phyloP scores from a whole-genome alignment of 2,888 invertebrate genomes.

The Brachyopa scutellaris region DNA sequence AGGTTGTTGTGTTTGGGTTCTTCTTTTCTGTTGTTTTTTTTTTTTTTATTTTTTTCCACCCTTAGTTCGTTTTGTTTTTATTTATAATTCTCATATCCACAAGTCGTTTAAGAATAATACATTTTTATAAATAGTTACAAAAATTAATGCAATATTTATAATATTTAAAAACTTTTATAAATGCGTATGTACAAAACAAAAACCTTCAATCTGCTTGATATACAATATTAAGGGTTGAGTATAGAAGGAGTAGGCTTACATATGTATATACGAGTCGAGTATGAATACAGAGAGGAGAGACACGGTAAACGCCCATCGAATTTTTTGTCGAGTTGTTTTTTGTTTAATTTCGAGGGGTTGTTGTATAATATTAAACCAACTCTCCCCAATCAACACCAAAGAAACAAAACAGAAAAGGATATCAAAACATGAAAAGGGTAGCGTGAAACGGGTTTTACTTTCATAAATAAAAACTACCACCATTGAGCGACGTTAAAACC shows the following conservation, averaged over 20 bases:
- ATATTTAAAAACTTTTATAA: constrained; percentile 1
- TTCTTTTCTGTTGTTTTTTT: constrained; percentile 64
- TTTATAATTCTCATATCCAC: neutral
- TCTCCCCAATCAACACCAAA: constrained; percentile 14
- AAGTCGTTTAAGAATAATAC: constrained; percentile 10
- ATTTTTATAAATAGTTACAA: constrained; percentile 2
- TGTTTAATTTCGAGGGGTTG: constrained; percentile 20
- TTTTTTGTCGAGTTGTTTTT: constrained; percentile 8
- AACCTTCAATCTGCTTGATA: neutral
- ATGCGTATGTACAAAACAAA: constrained; percentile 13
- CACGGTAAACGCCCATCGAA: constrained; percentile 54
- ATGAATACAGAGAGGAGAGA: constrained; percentile 18
- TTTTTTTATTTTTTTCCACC: constrained; percentile 67
- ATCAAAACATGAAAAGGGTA: constrained; percentile 20
- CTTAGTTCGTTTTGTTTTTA: constrained; percentile 7
- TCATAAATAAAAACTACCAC: constrained; percentile 34
- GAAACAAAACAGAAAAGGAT: neutral
- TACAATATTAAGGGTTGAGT: constrained; percentile 1
- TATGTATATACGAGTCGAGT: neutral
- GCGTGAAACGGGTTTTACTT: constrained; percentile 15
- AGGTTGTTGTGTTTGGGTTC: constrained; percentile 56
- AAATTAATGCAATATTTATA: constrained; percentile 33
- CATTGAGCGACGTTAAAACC: constrained; percentile 40
- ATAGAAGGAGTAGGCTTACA: neutral
- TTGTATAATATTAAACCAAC: constrained; percentile 3